phyloP scores from a whole-genome alignment of 2,113 vertebrate genomes.

The Otus sunia region DNA sequence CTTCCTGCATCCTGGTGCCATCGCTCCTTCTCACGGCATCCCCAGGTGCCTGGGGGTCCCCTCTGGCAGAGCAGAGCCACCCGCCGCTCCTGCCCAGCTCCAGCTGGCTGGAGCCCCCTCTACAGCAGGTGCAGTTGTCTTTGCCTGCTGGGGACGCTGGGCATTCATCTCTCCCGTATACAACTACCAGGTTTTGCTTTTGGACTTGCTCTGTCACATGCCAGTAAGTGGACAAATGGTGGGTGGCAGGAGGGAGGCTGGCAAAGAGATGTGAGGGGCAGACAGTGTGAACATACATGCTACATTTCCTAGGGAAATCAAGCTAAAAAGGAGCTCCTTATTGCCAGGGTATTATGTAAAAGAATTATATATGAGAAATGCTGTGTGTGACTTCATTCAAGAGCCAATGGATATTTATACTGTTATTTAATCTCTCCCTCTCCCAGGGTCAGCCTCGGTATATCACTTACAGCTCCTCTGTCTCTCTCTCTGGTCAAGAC shows the following conservation, averaged over 20 bases:
- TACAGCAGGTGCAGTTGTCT: neutral
- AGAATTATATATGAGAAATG: neutral
- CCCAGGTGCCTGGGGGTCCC: neutral
- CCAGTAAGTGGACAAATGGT: neutral
- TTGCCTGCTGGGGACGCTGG: fast-evolving
- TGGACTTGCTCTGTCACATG: neutral
- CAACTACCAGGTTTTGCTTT: neutral
- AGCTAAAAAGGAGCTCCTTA: neutral
- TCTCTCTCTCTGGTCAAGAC: neutral
- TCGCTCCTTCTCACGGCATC: neutral
- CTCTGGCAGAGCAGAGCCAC: neutral
- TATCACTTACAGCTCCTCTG: neutral
- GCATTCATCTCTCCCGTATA: fast-evolving
- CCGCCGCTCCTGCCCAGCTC: fast-evolving
- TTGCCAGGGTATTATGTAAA: neutral
- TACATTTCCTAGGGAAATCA: neutral
- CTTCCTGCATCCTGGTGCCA: neutral
- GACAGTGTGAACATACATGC: neutral
- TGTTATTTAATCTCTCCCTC: neutral
- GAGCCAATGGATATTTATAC: neutral
- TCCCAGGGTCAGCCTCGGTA: neutral
- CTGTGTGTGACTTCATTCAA: neutral
- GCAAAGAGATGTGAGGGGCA: neutral
- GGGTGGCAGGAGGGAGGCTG: neutral
- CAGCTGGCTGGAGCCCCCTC: neutral